A percentile compares a stretch with the other conserved stretches of the same genome.
These are phyloP conservation scores for Mugil cephalus DNA, from an alignment of 2,113 vertebrate genomes.

Conservation along the genomic window DNA sequence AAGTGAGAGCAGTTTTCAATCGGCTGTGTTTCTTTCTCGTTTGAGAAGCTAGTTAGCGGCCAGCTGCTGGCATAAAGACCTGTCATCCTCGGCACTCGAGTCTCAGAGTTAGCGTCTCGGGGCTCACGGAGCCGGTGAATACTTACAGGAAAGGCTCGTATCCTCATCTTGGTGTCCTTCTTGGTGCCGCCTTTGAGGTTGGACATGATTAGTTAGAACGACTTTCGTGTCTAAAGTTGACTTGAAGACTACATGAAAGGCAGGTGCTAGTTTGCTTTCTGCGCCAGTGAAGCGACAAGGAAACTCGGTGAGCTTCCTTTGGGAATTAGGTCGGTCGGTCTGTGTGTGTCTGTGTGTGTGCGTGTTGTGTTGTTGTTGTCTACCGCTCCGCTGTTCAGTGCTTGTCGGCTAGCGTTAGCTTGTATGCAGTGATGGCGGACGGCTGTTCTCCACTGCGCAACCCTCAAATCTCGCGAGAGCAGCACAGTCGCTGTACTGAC, in stretches of 20 bases:
- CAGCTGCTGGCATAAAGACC: slow-evolving; percentile 43
- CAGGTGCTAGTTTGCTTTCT: slow-evolving; percentile 58
- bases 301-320: slow-evolving; percentile 62
- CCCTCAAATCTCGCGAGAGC: slow-evolving; percentile 76
- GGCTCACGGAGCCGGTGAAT: slow-evolving; percentile 40
- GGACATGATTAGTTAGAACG: slow-evolving; percentile 88
- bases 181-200: slow-evolving; percentile 93
- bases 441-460: slow-evolving; percentile 72
- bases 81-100: slow-evolving; percentile 49
- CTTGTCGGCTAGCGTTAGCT: slow-evolving; percentile 68
- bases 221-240: slow-evolving; percentile 74
- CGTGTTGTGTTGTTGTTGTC: slow-evolving; percentile 69
- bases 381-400: slow-evolving; percentile 51
- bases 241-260: slow-evolving; percentile 81
- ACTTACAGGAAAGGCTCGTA: slow-evolving; percentile 97
- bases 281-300: slow-evolving; percentile 56
- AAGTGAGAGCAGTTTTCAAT: slow-evolving; percentile 5
- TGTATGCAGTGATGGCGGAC: slow-evolving; percentile 80
- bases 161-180: slow-evolving; percentile 98
- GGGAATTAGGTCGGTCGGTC: slow-evolving; percentile 55
- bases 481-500: slow-evolving; percentile 35
- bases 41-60: slow-evolving; percentile 47
- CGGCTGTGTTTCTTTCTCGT: slow-evolving; percentile 35
- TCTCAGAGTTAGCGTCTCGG: slow-evolving; percentile 30
- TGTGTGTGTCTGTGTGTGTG: slow-evolving; percentile 52